Evolutionary conservation across 1,140 invertebrate species (phyloP).

Genomic region (Halyomorpha halys): DNA sequence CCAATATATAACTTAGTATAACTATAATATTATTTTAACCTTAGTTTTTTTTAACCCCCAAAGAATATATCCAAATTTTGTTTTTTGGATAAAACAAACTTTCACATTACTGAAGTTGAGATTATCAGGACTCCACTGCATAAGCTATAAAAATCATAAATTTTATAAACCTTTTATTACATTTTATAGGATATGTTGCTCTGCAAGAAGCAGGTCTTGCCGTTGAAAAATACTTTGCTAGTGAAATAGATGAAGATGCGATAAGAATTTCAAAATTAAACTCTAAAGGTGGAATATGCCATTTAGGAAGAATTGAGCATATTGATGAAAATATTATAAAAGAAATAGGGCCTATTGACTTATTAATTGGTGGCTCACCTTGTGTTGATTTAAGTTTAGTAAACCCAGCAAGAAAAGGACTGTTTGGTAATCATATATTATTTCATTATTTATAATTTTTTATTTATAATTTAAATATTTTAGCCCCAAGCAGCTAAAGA

Average conservation of each 20-base stretch:
- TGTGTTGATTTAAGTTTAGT: conserved; percentile 9
- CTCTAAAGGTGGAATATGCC: conserved; percentile 4
- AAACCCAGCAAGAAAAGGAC: conserved; percentile 12
- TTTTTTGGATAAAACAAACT: too few species aligned
- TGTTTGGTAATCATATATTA: conserved; percentile 1
- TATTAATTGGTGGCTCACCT: conserved; percentile 12
- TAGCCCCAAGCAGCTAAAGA: neutral
- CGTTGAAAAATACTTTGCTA: conserved; percentile 11
- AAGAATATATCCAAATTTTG: too few species aligned
- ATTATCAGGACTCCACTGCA: too few species aligned
- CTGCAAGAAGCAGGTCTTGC: neutral
- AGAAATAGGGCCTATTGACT: neutral
- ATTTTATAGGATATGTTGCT: neutral
- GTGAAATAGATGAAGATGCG: conserved; percentile 8
- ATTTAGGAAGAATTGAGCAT: neutral
- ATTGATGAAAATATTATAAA: neutral
- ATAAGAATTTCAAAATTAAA: conserved; percentile 1
- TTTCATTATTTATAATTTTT: too few species aligned
- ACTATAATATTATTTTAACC: too few species aligned
- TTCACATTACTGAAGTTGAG: too few species aligned
- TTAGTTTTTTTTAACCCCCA: too few species aligned
- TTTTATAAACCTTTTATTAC: neutral
- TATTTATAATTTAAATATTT: neutral
- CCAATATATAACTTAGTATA: too few species aligned
- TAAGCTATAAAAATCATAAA: too few species aligned